Evolutionary conservation across 2,888 invertebrate species (phyloP), one percentile per base, ranked within the genome.

Genomic region (Polia nebulosa): DNA sequence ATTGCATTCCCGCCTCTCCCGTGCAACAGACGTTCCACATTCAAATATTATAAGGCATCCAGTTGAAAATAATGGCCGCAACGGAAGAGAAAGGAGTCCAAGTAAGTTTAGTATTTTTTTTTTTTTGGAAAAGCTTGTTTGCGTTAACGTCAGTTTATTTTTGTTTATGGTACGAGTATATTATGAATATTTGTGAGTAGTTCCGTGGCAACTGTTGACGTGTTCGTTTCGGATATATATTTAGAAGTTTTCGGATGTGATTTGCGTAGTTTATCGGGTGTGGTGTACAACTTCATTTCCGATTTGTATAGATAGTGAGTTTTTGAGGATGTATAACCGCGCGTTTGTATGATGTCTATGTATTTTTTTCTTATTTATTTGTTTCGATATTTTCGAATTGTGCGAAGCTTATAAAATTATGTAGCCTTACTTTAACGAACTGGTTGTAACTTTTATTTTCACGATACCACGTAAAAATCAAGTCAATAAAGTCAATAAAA

Each of bases 1-100:
- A 89, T 82, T 88, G 89, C 88, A 87, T 83, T 88, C 87, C 88
- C 85, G 86, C 5, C 78, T 81, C 81, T 86, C 86, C 88, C 66
- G 82, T 74, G 66, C 59, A 70, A 64, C 82, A 82, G 85, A 82
- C 86, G 89, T 74, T 76, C 68, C 47, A 69, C 60, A 65, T 56
- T 67, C 53, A 55, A 61, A 53, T 51, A 52, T 27, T 53, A 63
- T 29, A 52, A 9, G 32, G 11, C 17, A 61, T 44, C 49, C 41
- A 59, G 34, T 60, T 49, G 49, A 68, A 60, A n/a, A 32, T 55
- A 61, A 93, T 94, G 93, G 85, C 91, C 41, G 93, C 91, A 45
- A 80, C 83, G 1, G 92, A 90, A 32, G 93, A 93, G 65, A 93
- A 90, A 78, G 90, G 90, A 29, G 85, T 87, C 11, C 92, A 94